Evolutionary conservation across 2,113 vertebrate genomes (phyloP), one percentile per base, ranked within the genome.

Genomic region (Ailurus styani): DNA sequence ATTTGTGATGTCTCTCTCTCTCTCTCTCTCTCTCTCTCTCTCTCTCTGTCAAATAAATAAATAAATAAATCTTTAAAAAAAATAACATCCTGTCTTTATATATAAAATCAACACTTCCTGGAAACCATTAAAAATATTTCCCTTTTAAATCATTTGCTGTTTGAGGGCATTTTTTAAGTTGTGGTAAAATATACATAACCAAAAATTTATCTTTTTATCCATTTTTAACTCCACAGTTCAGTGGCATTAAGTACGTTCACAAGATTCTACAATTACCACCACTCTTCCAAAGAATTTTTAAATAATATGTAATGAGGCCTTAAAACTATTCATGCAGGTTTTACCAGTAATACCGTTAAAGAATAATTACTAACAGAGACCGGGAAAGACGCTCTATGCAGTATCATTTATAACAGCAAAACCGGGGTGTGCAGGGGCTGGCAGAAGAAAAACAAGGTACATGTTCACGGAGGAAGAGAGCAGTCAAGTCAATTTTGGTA

Each of bases 41-140:
- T n/a, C n/a, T n/a, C n/a, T n/a, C n/a, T n/a, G n/a, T n/a, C n/a
- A n/a, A n/a, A n/a, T n/a, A n/a, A n/a, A n/a, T n/a, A n/a, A n/a
- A n/a, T n/a, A n/a, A n/a, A n/a, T n/a, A n/a, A n/a, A n/a, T n/a
- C n/a, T n/a, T n/a, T n/a, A n/a, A n/a, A n/a, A n/a, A n/a, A n/a
- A n/a, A 7, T 68, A 57, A 68, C 52, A 31, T 88, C 31, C 57
- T 57, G 27, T 88, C 37, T 47, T 91, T 78, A 57, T 9, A 52
- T 52, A 85, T 27, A 94, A 90, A 96, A 85, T n/a, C 25, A 87
- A 93, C 87, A 47, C 47, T 94, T 83, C 34, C 85, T 10, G 3
- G 88, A 84, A 87, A 90, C 8, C 50, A 78, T 62, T 62, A 82
- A 82, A 82, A 96, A 42, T 81, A 45, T 84, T 66, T 91, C 15